Conservation (phyloP, 2,888 invertebrate species). For the Amphipyra berbera region DNA sequence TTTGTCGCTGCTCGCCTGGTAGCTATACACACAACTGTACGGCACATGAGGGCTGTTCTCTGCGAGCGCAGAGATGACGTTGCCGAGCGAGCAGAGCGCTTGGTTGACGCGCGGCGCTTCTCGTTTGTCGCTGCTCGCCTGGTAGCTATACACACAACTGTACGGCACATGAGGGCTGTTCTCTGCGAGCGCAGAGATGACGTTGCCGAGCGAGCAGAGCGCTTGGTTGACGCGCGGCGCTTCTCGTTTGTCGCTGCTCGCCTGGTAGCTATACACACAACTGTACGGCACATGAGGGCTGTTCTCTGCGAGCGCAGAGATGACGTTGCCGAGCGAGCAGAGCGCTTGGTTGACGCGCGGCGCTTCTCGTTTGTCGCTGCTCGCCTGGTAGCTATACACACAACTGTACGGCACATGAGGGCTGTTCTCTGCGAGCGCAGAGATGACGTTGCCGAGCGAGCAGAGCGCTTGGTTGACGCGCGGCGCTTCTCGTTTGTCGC, state of each 20-base stretch:
- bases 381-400: too few species aligned
- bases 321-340: conserved; percentile 98
- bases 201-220: conserved; percentile 96
- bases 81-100: too few species aligned
- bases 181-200: conserved; percentile 98
- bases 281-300: conserved; percentile 98
- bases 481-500: neutral
- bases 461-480: neutral
- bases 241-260: neutral
- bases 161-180: conserved; percentile 99
- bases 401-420: conserved; percentile 97
- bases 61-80: conserved; percentile 99
- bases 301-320: conserved; percentile 98
- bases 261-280: conserved; percentile 57
- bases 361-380: neutral
- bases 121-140: neutral
- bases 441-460: conserved; percentile 99
- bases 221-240: neutral
- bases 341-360: neutral
- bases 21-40: conserved; percentile 89
- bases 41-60: conserved; percentile 98
- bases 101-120: too few species aligned
- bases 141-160: conserved; percentile 71
- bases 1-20: neutral
- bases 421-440: conserved; percentile 98